phyloP scores from a whole-genome alignment of 2,797 vertebrate species.

The Anomalospiza imberbis region DNA sequence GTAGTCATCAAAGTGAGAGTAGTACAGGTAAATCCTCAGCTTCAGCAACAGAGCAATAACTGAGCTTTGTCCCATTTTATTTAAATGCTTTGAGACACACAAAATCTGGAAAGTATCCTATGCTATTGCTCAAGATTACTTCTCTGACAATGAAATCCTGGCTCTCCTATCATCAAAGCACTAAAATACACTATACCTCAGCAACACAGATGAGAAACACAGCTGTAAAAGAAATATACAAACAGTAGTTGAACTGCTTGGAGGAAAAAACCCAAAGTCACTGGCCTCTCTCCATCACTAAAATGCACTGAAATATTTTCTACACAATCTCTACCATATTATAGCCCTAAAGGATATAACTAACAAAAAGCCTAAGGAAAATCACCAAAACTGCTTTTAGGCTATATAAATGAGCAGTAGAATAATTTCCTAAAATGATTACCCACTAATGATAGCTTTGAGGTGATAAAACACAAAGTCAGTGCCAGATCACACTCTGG shows the following conservation, averaged over 20 bases:
- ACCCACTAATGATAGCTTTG: constrained; percentile 46
- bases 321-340: neutral
- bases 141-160: neutral
- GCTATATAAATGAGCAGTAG: constrained; percentile 26
- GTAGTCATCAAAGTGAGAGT: neutral
- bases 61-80: neutral
- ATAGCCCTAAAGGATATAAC: neutral
- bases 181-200: constrained; percentile 4
- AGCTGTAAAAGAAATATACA: constrained; percentile 24
- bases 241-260: neutral
- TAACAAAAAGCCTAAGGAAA: constrained; percentile 16
- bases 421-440: constrained; percentile 54
- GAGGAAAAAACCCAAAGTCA: neutral
- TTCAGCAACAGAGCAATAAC: neutral
- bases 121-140: neutral
- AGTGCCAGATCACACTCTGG: neutral
- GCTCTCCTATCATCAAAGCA: neutral
- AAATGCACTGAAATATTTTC: constrained; percentile 32
- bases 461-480: constrained; percentile 38
- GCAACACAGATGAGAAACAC: constrained; percentile 1
- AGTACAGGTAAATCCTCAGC: neutral
- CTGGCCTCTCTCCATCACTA: neutral
- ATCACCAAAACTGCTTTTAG: neutral
- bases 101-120: neutral
- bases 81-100: neutral